phyloP scores from a whole-genome alignment of 1,140 invertebrate species.

The Drosophila triauraria region DNA sequence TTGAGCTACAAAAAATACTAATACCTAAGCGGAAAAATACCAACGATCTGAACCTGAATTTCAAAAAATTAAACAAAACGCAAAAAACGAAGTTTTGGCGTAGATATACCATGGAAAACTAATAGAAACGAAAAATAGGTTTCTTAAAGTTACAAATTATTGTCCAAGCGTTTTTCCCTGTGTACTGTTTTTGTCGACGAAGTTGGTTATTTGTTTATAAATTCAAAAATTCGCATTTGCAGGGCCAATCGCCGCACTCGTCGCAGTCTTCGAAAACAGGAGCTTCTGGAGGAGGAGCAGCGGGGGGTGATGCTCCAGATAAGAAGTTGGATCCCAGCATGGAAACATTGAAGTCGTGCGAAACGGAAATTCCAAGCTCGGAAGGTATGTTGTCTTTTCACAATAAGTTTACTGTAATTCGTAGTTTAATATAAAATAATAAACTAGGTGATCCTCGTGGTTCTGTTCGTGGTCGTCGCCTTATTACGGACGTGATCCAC shows the following conservation, averaged over 20 bases:
- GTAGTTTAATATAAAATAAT: neutral
- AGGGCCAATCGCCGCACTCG: conserved; percentile 9
- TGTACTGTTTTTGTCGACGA: neutral
- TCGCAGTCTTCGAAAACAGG: neutral
- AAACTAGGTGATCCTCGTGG: conserved; percentile 65
- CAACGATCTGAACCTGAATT: no score
- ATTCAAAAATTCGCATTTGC: neutral
- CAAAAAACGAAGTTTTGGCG: no score
- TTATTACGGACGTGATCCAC: conserved; percentile 62
- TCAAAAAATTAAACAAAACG: no score
- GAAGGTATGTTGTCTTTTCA: conserved; percentile 11
- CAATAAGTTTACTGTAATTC: neutral
- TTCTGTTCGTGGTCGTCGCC: conserved; percentile 64
- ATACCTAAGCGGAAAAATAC: no score
- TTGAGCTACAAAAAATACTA: no score
- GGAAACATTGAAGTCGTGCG: neutral
- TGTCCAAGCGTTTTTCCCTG: no score
- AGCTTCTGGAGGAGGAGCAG: neutral
- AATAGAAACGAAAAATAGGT: no score
- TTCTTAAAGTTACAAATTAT: no score
- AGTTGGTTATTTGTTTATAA: neutral
- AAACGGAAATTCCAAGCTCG: neutral
- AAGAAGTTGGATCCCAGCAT: neutral
- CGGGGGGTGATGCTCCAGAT: neutral
- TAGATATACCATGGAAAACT: no score